These are phyloP conservation scores for Brachionus manjavacas DNA, from an alignment of 1,140 invertebrate genomes.

Conservation along the genomic window DNA sequence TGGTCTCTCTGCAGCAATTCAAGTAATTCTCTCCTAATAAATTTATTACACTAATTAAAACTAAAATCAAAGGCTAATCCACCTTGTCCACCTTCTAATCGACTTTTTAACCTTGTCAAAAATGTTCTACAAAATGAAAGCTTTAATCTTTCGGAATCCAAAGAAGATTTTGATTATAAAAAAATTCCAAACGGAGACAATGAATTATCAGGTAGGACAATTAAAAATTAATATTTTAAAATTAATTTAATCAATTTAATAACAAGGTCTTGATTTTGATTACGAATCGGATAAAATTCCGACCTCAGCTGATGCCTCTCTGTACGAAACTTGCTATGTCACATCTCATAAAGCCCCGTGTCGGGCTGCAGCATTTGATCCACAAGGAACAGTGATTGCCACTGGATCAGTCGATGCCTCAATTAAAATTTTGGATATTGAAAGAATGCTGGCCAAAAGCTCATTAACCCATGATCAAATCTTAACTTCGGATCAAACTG, in stretches of 20 bases:
- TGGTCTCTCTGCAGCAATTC: slow-evolving; percentile 64
- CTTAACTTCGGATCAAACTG: slow-evolving; percentile 64
- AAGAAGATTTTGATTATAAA: slow-evolving; percentile 40
- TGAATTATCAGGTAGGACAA: neutral
- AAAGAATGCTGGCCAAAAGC: slow-evolving; percentile 83
- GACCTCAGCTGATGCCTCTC: slow-evolving; percentile 82
- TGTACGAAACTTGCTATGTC: slow-evolving; percentile 96
- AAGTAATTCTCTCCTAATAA: neutral
- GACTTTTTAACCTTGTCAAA: slow-evolving; percentile 75
- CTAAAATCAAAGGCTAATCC: slow-evolving; percentile 69
- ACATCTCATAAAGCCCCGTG: slow-evolving; percentile 96
- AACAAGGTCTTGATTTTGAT: slow-evolving; percentile 75
- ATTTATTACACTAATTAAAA: too few relatives aligned
- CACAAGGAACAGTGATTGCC: slow-evolving; percentile 80
- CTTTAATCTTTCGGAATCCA: slow-evolving; percentile 46
- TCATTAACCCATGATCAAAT: slow-evolving; percentile 46
- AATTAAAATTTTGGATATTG: slow-evolving; percentile 96
- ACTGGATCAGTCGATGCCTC: slow-evolving; percentile 96
- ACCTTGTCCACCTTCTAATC: slow-evolving; percentile 87
- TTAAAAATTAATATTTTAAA: neutral
- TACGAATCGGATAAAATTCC: slow-evolving; percentile 86
- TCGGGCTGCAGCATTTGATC: slow-evolving; percentile 84
- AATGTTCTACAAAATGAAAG: slow-evolving; percentile 76
- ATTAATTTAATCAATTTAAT: neutral
- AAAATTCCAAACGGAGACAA: slow-evolving; percentile 4